Evolutionary conservation across 2,113 vertebrate genomes (phyloP), one percentile per base, ranked within the genome.

Genomic region (Phyllostomus discolor): DNA sequence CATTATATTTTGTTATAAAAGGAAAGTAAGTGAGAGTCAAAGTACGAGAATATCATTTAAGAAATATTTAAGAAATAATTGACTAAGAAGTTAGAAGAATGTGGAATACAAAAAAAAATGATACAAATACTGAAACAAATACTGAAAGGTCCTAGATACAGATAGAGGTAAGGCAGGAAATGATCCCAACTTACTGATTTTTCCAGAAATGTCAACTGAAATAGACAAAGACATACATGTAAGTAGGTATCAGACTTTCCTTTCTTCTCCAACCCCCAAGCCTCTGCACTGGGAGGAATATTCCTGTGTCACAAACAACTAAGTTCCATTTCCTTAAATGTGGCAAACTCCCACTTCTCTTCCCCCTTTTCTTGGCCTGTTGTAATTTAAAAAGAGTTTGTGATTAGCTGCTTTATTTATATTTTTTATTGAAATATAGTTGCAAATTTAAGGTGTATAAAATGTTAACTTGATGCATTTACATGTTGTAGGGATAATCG

Each of bases 161-260:
- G 31, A 62, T 92, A 66, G 38, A 52, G 38, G 17, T 59, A 91
- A 83, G 28, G 10, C 1, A 69, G 9, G 31, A 41, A 88, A 62
- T 94, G 70, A 62, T 73, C 26, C 35, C 78, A 54, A 97, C 97
- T 97, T 97, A 97, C 96, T 88, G 28, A 95, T 50, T 93, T 91
- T 91, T 88, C 87, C 75, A 50, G 83, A 87, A 41, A 57, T 50
- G 64, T 91, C 48, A 41, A 76, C 97, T 97, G 95, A 95, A 97
- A 97, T 50, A 97, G 48, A 96, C 4, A 95, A 95, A 96, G 82
- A 87, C 35, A 95, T 91, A 90, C 26, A 81, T 15, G 57, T 94
- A 3, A 94, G 76, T 67, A 57, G 33, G 22, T 64, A 28, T 14
- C 48, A 12, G 31, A 6, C 19, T 72, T 38, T 46, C 57, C 28